Percentiles rank a stretch among this genome's conserved stretches.
These are phyloP conservation scores for Bubo bubo DNA, from an alignment of 2,113 vertebrate genomes.

Conservation along the genomic window DNA sequence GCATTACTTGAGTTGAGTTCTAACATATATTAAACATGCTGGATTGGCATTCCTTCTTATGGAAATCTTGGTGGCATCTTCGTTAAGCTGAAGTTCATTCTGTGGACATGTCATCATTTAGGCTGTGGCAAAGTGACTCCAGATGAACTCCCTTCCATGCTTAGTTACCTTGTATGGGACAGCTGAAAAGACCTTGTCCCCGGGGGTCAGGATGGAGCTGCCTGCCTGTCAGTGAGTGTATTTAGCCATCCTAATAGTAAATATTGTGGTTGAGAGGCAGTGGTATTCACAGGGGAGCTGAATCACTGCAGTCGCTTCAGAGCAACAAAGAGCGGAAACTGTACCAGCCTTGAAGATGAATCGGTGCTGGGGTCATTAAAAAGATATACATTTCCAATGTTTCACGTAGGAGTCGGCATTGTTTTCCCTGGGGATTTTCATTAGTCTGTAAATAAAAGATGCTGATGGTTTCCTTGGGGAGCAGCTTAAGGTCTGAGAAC, in stretches of 20 bases:
- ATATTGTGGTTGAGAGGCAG: constrained; percentile 8
- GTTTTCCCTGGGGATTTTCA: neutral
- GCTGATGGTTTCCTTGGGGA: constrained; percentile 1
- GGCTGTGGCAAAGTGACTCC: neutral
- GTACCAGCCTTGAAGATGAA: constrained; percentile 20
- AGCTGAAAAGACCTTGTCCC: neutral
- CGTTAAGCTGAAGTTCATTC: neutral
- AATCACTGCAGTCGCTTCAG: neutral
- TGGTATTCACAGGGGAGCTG: constrained; percentile 13
- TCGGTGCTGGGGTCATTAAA: constrained; percentile 3
- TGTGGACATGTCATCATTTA: neutral
- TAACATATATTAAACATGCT: neutral
- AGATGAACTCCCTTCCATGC: neutral
- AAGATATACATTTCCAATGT: neutral
- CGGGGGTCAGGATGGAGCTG: neutral
- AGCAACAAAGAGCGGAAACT: constrained; percentile 12
- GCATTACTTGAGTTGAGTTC: neutral
- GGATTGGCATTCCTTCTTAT: neutral
- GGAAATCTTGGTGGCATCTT: neutral
- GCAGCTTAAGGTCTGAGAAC: neutral
- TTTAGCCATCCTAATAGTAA: constrained; percentile 19
- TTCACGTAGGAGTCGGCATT: neutral
- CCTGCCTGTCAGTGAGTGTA: neutral
- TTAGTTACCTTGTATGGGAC: neutral
- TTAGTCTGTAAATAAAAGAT: constrained; percentile 47